Base-by-base conservation (phyloP, 2,797 vertebrate species). In the Coreius guichenoti region DNA sequence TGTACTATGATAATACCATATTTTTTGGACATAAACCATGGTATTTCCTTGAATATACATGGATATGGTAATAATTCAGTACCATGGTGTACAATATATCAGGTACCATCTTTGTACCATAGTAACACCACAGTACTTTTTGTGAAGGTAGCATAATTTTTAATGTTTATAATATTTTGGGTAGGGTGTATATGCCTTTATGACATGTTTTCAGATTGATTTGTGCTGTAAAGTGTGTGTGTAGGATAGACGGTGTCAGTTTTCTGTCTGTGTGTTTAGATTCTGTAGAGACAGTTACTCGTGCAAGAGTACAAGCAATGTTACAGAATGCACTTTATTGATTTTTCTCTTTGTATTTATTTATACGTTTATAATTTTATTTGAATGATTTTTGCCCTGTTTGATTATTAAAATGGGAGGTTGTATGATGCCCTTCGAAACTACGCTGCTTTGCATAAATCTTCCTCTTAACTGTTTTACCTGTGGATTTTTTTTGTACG, bases 271-370 rank as follows among this genome's bases (percentile, higher is more conserved):
- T 29, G 74, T 86, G 88, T 86, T 72, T 84, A 82, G 87, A 81
- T 79, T 81, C 68, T 81, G 79, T 90, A 87, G 81, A 74, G 80
- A 74, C 80, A 75, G 73, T 82, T 83, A 80, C 79, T 87, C 51
- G 43, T 8, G 16, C 43, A 58, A 65, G 73, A 79, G 31, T 76
- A 70, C 79, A 84, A 84, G 3, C 78, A 84, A 81, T 89, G 81
- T 87, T 84, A 86, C 77, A 86, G 43, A 87, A 82, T 93, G 93
- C 93, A 95, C 94, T 94, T 90, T 90, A 90, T 86, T 88, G 92
- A 86, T 88, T 85, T 78, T 86, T 51, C 29, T 82, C 43, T 85
- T 26, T 54, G n/a, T 85, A 33, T 76, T 73, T 93, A 88, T 85
- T 85, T 68, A 9, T 14, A 73, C 79, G 14, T 69, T 76, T 51